These are phyloP conservation scores for Austrofundulus limnaeus DNA, from an alignment of 2,113 vertebrate species.

Conservation along the genomic window DNA sequence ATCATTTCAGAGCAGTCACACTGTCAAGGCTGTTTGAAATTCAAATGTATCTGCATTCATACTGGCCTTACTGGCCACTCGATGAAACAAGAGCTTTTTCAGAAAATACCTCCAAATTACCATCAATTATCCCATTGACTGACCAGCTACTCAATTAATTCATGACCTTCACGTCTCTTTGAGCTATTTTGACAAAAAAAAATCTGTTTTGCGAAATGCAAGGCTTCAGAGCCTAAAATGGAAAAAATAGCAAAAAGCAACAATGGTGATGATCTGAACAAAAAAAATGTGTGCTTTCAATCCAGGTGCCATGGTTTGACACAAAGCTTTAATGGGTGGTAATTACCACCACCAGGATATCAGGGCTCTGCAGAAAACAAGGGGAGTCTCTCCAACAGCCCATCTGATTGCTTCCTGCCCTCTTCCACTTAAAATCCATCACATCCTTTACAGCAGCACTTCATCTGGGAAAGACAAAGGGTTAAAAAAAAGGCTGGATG, in stretches of 20 bases:
- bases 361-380: conserved; percentile 43
- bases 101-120: neutral
- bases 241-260: neutral
- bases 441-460: conserved; percentile 37
- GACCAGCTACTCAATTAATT: neutral
- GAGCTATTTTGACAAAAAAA: neutral
- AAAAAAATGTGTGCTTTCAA: conserved; percentile 14
- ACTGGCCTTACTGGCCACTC: neutral
- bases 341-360: conserved; percentile 51
- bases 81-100: neutral
- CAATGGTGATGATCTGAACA: neutral
- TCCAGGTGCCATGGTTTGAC: conserved; percentile 46
- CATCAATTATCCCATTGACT: neutral
- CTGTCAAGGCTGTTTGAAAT: conserved; percentile 6
- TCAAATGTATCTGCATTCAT: neutral
- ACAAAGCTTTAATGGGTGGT: conserved; percentile 57
- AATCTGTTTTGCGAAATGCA: neutral
- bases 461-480: conserved; percentile 14
- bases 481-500: conserved; percentile 5
- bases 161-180: too few relatives aligned
- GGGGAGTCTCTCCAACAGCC: conserved; percentile 28
- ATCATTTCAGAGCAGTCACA: conserved; percentile 1
- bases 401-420: conserved; percentile 27
- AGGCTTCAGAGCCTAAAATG: neutral
- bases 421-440: conserved; percentile 49